Evolutionary conservation across 2,113 vertebrate genomes (phyloP), one percentile per base, ranked within the genome.

Genomic region (Centropus unirufus): DNA sequence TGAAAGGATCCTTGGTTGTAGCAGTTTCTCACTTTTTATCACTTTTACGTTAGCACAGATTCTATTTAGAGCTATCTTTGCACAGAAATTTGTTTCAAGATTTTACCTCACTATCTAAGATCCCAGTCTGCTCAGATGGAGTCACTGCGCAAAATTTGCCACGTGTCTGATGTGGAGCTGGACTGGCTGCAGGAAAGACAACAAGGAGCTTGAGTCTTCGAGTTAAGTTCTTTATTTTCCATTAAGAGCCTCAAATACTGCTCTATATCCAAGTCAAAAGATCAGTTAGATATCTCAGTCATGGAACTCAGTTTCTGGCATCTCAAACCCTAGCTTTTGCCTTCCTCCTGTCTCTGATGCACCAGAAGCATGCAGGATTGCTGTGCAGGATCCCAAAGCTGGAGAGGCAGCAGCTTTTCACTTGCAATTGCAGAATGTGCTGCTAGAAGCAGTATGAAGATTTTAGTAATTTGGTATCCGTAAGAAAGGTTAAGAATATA

Each of bases 401-500:
- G 4, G n/a, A 55, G n/a, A 77, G 24, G 22, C 12, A 83, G 21
- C 19, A 80, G 12, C 11, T 80, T 11, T 73, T 63, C 4, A 7
- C 30, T 34, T 83, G 36, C 2, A 44, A 39, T 6, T 94, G 44
- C 40, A 94, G 27, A 73, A 86, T 77, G 17, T 74, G 42, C 42
- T 69, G n/a, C 67, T 80, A 51, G 87, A 94, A 77, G 59, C 32
- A 86, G 62, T 69, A 49, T 22, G 39, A 26, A 42, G 63, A 52
- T 92, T 94, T 80, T 42, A 83, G 52, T 67, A 62, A 86, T 66
- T 59, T 88, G 36, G 13, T 19, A 27, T 69, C 46, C 92, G 40
- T 66, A 90, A 74, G 75, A 86, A 86, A 94, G 24, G 26, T 96
- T 94, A 90, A 83, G 78, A 66, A 77, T 54, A 51, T 70, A 78